Conservation (phyloP, 2,113 vertebrate genomes). For the Corapipo altera region DNA sequence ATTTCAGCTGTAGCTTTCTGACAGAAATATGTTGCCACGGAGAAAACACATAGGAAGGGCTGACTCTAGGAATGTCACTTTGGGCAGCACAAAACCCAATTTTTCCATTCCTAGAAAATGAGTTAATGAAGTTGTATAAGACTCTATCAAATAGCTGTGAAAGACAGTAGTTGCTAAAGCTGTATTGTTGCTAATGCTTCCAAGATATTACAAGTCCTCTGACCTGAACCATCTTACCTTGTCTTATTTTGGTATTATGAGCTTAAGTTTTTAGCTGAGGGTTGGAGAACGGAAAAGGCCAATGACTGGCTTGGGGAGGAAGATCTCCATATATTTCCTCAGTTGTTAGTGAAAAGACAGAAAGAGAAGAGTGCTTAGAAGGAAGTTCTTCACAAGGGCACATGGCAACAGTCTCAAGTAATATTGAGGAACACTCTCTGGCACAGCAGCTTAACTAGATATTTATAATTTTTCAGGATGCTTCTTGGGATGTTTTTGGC, state of each 20-base stretch:
- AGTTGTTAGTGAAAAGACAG: neutral
- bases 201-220: neutral
- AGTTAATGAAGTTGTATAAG: neutral
- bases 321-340: neutral
- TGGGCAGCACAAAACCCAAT: neutral
- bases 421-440: neutral
- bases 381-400: neutral
- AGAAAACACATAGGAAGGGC: neutral
- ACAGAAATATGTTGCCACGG: neutral
- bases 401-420: neutral
- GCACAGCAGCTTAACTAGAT: neutral
- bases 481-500: neutral
- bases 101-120: neutral
- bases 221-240: neutral
- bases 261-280: neutral
- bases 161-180: neutral
- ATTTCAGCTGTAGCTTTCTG: neutral
- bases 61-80: neutral
- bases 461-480: neutral
- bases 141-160: neutral
- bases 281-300: neutral
- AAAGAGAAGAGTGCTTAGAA: neutral
- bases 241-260: neutral
- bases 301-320: neutral
- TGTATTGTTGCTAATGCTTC: neutral